Evolutionary conservation across 2,888 invertebrate species (phyloP), one percentile per base, ranked within the genome.

Genomic region (Acrobasis repandana): DNA sequence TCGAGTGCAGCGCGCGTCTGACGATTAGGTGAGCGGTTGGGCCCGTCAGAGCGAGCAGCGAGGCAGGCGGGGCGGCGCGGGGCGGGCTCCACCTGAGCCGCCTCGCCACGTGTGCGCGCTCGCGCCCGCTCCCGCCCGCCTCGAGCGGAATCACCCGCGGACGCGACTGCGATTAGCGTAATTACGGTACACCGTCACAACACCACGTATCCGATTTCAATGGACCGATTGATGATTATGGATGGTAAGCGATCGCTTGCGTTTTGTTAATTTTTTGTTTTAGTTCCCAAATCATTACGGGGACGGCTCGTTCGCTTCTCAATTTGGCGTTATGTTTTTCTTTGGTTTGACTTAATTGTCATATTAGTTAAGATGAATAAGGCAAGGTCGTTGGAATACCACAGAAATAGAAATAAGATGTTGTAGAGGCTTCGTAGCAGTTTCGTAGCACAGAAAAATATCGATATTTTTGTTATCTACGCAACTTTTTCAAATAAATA

Each of bases 1-100:
- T 88, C 86, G 90, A 90, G 87, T 90, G 88, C 86, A 86, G 88
- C 84, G 85, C 85, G 87, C 86, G 84, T 85, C 83, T 85, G 85
- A 83, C 85, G 81, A 79, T 74, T 83, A 85, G 85, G 86, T 85
- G 84, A 85, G 82, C 83, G 85, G 79, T 76, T 77, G 79, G 75
- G 76, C 43, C 76, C 80, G 82, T 76, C 80, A 80, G 79, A 80
- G 75, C 81, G 76, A 73, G 82, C 79, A 81, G 77, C 79, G 74
- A 80, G 78, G 77, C 79, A 82, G 81, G 83, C 77, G 75, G 77
- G 75, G 74, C 76, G 77, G 74, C 69, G 78, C 73, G 85, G 90
- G 87, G 89, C 85, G 90, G 85, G 89, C 84, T 88, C 86, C 88
- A 89, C 90, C 90, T 88, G 89, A 85, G 83, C 80, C 79, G 66